Percentiles rank a stretch among this genome's conserved stretches.
These are phyloP conservation scores for Drosophila bifasciata DNA, from an alignment of 1,140 invertebrate species.

Conservation along the genomic window DNA sequence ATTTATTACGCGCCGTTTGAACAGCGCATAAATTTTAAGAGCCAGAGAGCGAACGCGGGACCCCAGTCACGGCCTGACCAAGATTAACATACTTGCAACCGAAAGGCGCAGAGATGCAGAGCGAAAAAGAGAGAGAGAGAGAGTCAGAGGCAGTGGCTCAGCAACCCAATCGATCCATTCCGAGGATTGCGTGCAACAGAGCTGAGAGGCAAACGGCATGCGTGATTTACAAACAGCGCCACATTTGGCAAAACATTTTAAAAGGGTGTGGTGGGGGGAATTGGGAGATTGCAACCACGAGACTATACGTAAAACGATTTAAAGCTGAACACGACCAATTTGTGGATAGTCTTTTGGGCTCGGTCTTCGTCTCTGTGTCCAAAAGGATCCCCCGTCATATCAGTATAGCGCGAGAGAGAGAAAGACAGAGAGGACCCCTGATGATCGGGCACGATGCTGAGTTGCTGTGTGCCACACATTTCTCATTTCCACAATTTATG, in stretches of 20 bases:
- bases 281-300: constrained; percentile 19
- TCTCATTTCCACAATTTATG: constrained; percentile 72
- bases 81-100: constrained; percentile 72
- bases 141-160: not conserved
- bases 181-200: constrained; percentile 57
- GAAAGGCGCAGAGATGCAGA: not conserved
- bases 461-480: constrained; percentile 60
- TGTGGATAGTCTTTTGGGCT: constrained; percentile 62
- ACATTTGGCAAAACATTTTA: constrained; percentile 77
- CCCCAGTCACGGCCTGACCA: constrained; percentile 58
- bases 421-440: constrained; percentile 8
- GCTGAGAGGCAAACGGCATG: constrained; percentile 48
- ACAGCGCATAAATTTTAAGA: constrained; percentile 78
- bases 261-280: no score
- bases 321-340: constrained; percentile 80
- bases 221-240: constrained; percentile 81
- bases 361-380: constrained; percentile 25
- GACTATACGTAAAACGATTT: constrained; percentile 81
- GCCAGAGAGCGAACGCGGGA: constrained; percentile 3
- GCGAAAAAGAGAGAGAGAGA: not conserved
- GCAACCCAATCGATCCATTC: constrained; percentile 57
- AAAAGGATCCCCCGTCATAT: constrained; percentile 3
- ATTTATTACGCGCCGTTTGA: constrained; percentile 83
- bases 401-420: not conserved
- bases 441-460: constrained; percentile 30